These are phyloP conservation scores for Apodemia duryi DNA, from an alignment of 2,888 invertebrate genomes.

Conservation along the genomic window DNA sequence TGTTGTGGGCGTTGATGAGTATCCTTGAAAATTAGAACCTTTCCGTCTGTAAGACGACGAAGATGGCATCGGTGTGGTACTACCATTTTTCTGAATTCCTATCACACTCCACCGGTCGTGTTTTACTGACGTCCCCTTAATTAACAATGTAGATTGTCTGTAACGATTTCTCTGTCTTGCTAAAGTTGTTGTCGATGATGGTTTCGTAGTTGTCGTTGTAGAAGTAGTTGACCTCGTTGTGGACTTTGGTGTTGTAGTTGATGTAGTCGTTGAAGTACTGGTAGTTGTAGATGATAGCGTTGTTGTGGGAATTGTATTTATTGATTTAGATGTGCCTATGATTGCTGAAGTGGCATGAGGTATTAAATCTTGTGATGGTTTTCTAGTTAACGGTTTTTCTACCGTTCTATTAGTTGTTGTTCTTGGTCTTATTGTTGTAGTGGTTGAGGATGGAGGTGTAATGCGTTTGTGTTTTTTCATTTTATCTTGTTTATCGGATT, in stretches of 20 bases:
- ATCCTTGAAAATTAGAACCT: constrained; percentile 67
- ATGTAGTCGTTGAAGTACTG: constrained; percentile 25
- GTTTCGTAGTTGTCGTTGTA: constrained; percentile 25
- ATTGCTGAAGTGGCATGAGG: constrained; percentile 60
- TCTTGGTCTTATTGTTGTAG: constrained; percentile 42
- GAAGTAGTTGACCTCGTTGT: constrained; percentile 36
- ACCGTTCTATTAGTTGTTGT: constrained; percentile 35
- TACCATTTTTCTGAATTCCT: constrained; percentile 39
- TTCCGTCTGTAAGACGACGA: constrained; percentile 49
- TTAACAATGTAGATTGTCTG: constrained; percentile 61
- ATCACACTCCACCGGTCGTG: constrained; percentile 61
- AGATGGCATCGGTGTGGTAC: constrained; percentile 32
- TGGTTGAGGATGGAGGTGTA: constrained; percentile 46
- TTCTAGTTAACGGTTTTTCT: constrained; percentile 41
- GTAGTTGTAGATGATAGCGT: constrained; percentile 38
- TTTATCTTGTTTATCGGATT: constrained; percentile 54
- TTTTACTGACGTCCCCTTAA: constrained; percentile 69
- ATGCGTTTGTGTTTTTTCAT: constrained; percentile 62
- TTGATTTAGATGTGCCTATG: constrained; percentile 41
- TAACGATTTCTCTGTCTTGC: constrained; percentile 58
- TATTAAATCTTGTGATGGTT: constrained; percentile 51
- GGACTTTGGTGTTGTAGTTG: constrained; percentile 37
- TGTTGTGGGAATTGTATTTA: constrained; percentile 36
- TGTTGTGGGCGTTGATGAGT: constrained; percentile 47
- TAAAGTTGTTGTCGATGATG: constrained; percentile 34